Conservation (phyloP, 1,140 invertebrate species). For the Heliothis subflexa region DNA sequence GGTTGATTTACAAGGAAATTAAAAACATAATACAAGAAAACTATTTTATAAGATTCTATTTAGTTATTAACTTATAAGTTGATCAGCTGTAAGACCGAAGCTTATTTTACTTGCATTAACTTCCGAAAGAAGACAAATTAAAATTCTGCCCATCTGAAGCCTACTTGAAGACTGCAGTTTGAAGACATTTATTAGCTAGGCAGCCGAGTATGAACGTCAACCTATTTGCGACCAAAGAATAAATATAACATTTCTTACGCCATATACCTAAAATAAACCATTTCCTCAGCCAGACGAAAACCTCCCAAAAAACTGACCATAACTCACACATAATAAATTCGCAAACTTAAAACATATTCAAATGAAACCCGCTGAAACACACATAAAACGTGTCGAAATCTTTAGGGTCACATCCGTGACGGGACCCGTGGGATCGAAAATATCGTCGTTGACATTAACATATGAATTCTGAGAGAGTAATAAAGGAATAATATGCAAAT, state of each 20-base stretch:
- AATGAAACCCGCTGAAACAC: slow-evolving; percentile 59
- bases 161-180: too few relatives aligned
- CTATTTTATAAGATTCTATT: too few relatives aligned
- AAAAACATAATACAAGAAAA: too few relatives aligned
- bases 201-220: too few relatives aligned
- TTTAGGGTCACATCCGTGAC: slow-evolving; percentile 54
- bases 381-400: slow-evolving; percentile 56
- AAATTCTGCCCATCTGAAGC: too few relatives aligned
- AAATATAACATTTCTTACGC: neutral
- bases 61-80: too few relatives aligned
- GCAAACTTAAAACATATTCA: slow-evolving; percentile 56
- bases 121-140: too few relatives aligned
- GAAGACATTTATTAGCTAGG: too few relatives aligned
- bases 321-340: slow-evolving; percentile 45
- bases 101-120: too few relatives aligned
- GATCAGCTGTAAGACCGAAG: too few relatives aligned
- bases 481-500: slow-evolving; percentile 78
- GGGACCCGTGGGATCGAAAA: slow-evolving; percentile 60
- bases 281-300: neutral
- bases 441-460: slow-evolving; percentile 65
- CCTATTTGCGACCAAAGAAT: neutral
- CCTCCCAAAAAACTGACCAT: slow-evolving; percentile 4
- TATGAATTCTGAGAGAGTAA: slow-evolving; percentile 71
- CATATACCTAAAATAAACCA: neutral
- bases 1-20: too few relatives aligned